Evolutionary conservation across 2,888 invertebrate genomes (phyloP), one percentile per base, ranked within the genome.

Genomic region (Diplolepis rosae): DNA sequence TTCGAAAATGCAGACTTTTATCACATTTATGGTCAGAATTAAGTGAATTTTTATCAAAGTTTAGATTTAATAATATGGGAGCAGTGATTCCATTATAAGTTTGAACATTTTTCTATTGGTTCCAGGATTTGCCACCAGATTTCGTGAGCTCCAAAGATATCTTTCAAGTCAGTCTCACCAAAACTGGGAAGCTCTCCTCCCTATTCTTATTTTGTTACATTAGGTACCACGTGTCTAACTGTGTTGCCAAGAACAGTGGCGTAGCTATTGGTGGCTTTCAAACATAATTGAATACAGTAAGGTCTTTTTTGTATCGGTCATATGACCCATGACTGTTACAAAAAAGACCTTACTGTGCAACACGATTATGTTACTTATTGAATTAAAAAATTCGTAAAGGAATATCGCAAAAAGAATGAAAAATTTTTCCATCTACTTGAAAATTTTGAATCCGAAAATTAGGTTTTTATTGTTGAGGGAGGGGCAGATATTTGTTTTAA

Each of bases 41-140:
- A 4, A 50, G 1, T 24, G 11, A 39, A 11, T 50, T 24, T 24
- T 50, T 18, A 24, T 50, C 27, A 22, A 48, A 15, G 18, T 22
- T 22, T 4, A 4, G 6, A 18, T n/a, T n/a, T n/a, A 39, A 39
- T n/a, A 39, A 45, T 45, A 15, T 18, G 2, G 45, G 9, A 18
- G 15, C 3, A 7, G 1, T 7, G 7, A 18, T 45, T 18, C 18
- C 15, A 45, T 45, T 18, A 45, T 45, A 18, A 45, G n/a, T n/a
- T 18, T 18, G 18, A 0, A 45, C 11, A 18, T 7, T 45, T 7
- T 45, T 18, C 9, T 45, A 6, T 13, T 24, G 35, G 56, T 61
- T 61, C 56, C 35, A 22, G n/a, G 22, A 61, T 22, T 39, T 61
- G 56, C 24, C 56, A 32, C 35, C 56, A 61, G 56, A 35, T 61